Evolutionary conservation across 2,113 vertebrate species (phyloP), one percentile per base, ranked within the genome.

Genomic region (Bubalus kerabau): DNA sequence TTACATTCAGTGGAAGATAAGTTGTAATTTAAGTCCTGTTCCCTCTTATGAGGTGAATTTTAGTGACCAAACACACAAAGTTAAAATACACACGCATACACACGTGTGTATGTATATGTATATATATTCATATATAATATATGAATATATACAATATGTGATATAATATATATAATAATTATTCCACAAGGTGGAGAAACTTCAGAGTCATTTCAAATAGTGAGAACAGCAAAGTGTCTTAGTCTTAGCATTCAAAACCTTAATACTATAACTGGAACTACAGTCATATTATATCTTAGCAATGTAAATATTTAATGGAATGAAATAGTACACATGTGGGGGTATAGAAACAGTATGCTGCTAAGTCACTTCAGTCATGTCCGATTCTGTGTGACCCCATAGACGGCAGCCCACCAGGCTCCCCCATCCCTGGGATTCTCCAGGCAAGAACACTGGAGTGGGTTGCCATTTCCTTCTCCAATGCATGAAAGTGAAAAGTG

Each of bases 1-100:
- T 94, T 93, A 89, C n/a, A 96, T 84, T 84, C 91, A 85, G n/a
- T 74, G 87, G 93, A 91, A 97, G 86, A 97, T 93, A 96, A 92
- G 32, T 26, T 97, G 86, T 91, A 83, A 95, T 46, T 91, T 95
- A 84, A 93, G n/a, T 54, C 64, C 30, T 82, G 80, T 76, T 92
- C 36, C 40, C 21, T 74, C 74, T 94, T 32, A 36, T 1, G 26
- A 87, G 88, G 50, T 78, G 30, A 92, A 82, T 93, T 67, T 94
- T 89, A 83, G 30, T 89, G 36, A 89, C 14, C 28, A 97, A 43
- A 91, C 21, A 86, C 30, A 56, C 67, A 80, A 91, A 28, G 24
- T 21, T 95, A 48, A 85, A 60, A 91, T 4, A 85, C 0, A 36
- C 6, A 57, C 2, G 26, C 21, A 67, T 36, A 43, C 21, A 40